Evolutionary conservation across 2,113 vertebrate genomes (phyloP).

Genomic region (cat (Felis catus)): DNA sequence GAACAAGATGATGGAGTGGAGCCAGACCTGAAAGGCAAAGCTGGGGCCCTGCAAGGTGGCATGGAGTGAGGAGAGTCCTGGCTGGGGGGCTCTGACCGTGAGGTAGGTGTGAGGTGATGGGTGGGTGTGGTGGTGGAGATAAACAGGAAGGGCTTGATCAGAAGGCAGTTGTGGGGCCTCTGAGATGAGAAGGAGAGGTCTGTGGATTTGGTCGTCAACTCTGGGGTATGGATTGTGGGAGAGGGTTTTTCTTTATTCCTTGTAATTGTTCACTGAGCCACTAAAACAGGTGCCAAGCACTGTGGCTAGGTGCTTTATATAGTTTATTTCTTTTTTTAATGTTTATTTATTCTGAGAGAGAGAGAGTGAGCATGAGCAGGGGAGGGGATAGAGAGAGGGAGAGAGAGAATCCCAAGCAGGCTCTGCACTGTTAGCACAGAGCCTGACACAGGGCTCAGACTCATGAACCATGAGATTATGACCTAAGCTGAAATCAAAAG

Average conservation of each 20-base stretch:
- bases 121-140: neutral
- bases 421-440: too few species aligned
- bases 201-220: neutral
- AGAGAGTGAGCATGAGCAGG: too few species aligned
- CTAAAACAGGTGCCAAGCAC: neutral
- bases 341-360: too few species aligned
- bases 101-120: too few species aligned
- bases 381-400: too few species aligned
- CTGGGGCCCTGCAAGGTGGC: neutral
- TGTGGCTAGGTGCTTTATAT: neutral
- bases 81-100: neutral
- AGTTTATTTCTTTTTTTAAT: neutral
- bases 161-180: neutral
- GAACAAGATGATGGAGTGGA: neutral
- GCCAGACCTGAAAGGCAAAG: neutral
- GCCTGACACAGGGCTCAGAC: too few species aligned
- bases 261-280: neutral
- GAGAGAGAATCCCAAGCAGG: too few species aligned
- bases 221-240: neutral
- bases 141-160: neutral
- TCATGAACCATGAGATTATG: too few species aligned
- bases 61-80: neutral
- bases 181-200: neutral
- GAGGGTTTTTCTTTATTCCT: neutral
- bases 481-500: too few species aligned